Evolutionary conservation across 2,888 invertebrate species (phyloP).

Genomic region (Ceratothoa steindachneri): DNA sequence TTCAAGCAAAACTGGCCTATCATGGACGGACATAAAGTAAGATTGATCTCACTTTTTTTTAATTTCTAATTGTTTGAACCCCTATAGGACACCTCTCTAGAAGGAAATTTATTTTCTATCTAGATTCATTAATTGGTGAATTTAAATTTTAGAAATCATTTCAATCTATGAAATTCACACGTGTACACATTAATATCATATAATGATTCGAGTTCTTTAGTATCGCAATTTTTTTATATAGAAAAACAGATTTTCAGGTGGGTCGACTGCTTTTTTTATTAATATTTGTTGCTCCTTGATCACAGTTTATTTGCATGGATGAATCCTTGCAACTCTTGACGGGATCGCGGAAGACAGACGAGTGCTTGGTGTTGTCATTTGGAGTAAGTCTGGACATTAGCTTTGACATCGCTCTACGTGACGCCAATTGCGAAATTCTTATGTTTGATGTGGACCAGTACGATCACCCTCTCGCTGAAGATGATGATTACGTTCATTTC

Average conservation of each 20-base stretch:
- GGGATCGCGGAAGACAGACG: background rate
- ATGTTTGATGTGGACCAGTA: slow-evolving; percentile 28
- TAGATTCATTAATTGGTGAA: too few species aligned
- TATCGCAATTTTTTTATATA: background rate
- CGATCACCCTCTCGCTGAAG: background rate
- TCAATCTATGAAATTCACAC: too few species aligned
- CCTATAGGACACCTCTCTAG: too few species aligned
- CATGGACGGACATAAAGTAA: background rate
- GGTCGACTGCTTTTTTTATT: too few species aligned
- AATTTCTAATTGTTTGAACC: too few species aligned
- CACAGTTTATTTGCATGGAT: slow-evolving; percentile 17
- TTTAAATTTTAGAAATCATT: too few species aligned
- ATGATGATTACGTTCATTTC: background rate
- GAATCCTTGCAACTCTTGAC: background rate
- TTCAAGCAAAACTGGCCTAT: background rate
- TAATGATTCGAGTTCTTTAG: background rate
- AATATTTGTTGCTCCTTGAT: background rate
- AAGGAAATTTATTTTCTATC: too few species aligned
- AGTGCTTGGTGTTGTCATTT: slow-evolving; percentile 28
- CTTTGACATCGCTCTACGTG: slow-evolving; percentile 17
- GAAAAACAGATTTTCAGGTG: too few species aligned
- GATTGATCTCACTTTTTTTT: too few species aligned
- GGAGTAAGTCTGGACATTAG: slow-evolving; percentile 18
- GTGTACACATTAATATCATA: too few species aligned
- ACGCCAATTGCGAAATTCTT: slow-evolving; percentile 24